Base-by-base conservation (phyloP, 2,113 vertebrate species). In the Cavia aperea region DNA sequence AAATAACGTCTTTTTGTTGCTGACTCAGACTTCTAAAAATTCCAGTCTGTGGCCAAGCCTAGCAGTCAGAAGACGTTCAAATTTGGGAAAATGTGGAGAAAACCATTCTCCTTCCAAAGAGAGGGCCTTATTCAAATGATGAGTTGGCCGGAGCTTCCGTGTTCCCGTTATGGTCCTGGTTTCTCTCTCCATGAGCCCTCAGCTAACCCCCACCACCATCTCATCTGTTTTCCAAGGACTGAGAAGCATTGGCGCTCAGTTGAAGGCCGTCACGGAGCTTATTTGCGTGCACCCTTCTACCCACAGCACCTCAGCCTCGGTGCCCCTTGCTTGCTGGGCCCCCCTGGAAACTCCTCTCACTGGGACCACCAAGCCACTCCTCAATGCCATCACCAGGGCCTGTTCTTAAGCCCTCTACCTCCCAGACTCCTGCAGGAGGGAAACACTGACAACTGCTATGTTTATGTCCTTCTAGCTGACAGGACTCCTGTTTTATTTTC, bases 21-120 rank as follows among this genome's bases (percentile, higher is more conserved):
- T 94, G 93, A 81, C 84, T 93, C 75, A 89, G 81, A 91, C 81
- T 92, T 96, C 87, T 87, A 87, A 96, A 95, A 94, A 89, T 91
- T 92, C 90, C 15, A 73, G 83, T 75, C 70, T 95, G 89, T 83
- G 93, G 92, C 54, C 68, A 23, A 94, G 36, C 60, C 81, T 85
- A 92, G 51, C 81, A 86, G 89, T 12, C 70, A 95, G 26, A 83
- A 92, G 72, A 96, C 78, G 95, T 91, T 93, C 84, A 81, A 92
- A 95, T 85, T 89, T 91, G 60, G 77, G 82, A 51, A 88, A 86
- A 83, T 90, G 83, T 91, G 33, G 79, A 87, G 90, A 88, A 93
- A 95, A 70, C 15, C 21, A 62, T 78, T 11, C 54, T 93, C 46
- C 11, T 94, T 90, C 73, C 90, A 83, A 93, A 86, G 43, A 93